Evolutionary conservation across 2,888 invertebrate genomes (phyloP).

Genomic region (Temnothorax unifasciatus): DNA sequence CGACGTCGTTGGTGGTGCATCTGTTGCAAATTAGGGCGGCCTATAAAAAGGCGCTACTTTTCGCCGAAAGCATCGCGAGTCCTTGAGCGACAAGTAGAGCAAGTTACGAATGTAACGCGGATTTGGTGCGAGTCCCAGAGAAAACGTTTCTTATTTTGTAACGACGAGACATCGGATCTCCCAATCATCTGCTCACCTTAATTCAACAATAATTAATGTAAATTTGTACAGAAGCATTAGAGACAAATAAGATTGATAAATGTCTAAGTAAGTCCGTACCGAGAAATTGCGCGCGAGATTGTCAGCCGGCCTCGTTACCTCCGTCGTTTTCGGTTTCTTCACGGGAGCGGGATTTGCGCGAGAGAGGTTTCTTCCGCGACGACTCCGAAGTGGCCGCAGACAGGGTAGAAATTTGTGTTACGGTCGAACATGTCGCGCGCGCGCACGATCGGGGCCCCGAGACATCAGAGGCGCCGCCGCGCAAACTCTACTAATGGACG

Average conservation of each 20-base stretch:
- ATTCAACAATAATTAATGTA: not conserved
- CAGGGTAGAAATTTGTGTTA: constrained; percentile 52
- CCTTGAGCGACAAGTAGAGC: constrained; percentile 48
- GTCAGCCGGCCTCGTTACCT: not conserved
- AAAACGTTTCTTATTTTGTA: not conserved
- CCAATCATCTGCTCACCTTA: not conserved
- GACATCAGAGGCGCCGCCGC: constrained; percentile 85
- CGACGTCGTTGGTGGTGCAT: constrained; percentile 66
- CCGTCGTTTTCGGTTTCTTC: not conserved
- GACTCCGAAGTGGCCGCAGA: constrained; percentile 17
- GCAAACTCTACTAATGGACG: constrained; percentile 86
- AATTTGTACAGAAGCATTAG: not conserved
- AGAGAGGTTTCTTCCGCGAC: constrained; percentile 23
- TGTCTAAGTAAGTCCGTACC: not conserved
- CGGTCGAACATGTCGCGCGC: constrained; percentile 33
- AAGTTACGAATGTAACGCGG: not conserved
- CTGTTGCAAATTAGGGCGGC: constrained; percentile 71
- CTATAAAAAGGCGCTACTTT: constrained; percentile 67
- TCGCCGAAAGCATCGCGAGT: constrained; percentile 48
- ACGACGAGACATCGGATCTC: not conserved
- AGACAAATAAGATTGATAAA: not conserved
- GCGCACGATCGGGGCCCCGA: constrained; percentile 74
- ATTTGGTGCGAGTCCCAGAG: not conserved
- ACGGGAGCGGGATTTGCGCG: constrained; percentile 7
- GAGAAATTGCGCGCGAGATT: not conserved